phyloP scores from a whole-genome alignment of 2,797 vertebrate species.

The Glossophaga mutica region DNA sequence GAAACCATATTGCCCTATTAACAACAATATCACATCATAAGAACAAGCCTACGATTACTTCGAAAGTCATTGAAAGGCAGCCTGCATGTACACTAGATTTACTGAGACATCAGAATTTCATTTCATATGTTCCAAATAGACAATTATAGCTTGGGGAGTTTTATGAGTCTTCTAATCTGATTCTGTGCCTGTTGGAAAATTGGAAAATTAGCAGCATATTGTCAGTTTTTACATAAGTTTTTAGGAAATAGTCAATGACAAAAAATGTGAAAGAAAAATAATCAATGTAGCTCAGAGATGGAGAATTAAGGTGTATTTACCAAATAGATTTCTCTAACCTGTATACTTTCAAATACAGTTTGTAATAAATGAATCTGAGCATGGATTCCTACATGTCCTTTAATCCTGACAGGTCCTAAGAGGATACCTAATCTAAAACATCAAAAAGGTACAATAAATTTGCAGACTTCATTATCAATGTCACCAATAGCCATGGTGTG shows the following conservation, averaged over 20 bases:
- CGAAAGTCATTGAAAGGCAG: conserved; percentile 52
- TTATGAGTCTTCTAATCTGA: conserved; percentile 60
- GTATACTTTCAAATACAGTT: not conserved
- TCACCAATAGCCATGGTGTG: not conserved
- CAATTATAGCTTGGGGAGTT: conserved; percentile 52
- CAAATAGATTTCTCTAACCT: conserved; percentile 8
- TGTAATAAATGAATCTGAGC: not conserved
- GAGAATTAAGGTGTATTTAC: not conserved
- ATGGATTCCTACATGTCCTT: not conserved
- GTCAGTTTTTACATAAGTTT: conserved; percentile 8
- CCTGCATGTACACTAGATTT: conserved; percentile 43
- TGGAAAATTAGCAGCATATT: conserved; percentile 58
- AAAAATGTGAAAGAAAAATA: conserved; percentile 36
- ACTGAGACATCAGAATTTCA: conserved; percentile 59
- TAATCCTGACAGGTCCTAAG: not conserved
- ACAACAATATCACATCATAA: conserved; percentile 30
- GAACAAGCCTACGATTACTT: conserved; percentile 38
- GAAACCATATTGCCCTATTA: not conserved
- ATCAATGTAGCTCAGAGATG: not conserved
- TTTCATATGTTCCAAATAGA: conserved; percentile 64
- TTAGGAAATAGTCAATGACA: conserved; percentile 13
- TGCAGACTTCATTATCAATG: not conserved
- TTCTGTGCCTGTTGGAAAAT: conserved; percentile 42
- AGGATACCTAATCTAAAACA: conserved; percentile 20
- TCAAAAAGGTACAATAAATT: not conserved